phyloP scores from a whole-genome alignment of 2,797 vertebrate genomes.

The Streptopelia turtur region DNA sequence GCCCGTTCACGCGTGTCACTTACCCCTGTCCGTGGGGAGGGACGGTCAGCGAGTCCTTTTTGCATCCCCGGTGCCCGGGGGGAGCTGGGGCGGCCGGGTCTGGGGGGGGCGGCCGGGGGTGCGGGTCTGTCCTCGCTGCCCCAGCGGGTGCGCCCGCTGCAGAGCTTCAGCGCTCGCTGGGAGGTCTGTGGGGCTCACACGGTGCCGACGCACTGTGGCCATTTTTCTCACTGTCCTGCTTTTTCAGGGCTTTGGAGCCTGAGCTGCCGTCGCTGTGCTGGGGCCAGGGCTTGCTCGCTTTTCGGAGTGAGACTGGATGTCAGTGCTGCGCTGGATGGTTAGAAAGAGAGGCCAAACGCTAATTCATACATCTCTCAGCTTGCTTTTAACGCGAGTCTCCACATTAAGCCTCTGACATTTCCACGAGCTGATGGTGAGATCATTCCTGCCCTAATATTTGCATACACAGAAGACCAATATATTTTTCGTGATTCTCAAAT shows the following conservation, averaged over 20 bases:
- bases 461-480: rapidly evolving
- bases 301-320: rapidly evolving
- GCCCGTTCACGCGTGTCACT: background rate
- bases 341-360: background rate
- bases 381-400: background rate
- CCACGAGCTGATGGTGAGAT: background rate
- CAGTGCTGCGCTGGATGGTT: rapidly evolving
- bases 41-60: rapidly evolving
- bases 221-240: rapidly evolving
- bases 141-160: background rate
- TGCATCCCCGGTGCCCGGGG: rapidly evolving
- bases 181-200: rapidly evolving
- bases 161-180: rapidly evolving
- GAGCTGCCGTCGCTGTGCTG: background rate
- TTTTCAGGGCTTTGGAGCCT: background rate
- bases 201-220: rapidly evolving
- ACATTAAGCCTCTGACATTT: background rate
- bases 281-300: background rate
- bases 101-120: background rate
- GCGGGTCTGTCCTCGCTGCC: rapidly evolving
- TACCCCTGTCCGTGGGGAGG: background rate
- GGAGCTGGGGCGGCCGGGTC: rapidly evolving
- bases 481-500: background rate
- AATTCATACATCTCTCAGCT: rapidly evolving
- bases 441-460: background rate